A percentile compares a stretch with the other conserved stretches of the same genome.
Conservation (phyloP, 2,797 vertebrate species). For the Astyanax mexicanus region DNA sequence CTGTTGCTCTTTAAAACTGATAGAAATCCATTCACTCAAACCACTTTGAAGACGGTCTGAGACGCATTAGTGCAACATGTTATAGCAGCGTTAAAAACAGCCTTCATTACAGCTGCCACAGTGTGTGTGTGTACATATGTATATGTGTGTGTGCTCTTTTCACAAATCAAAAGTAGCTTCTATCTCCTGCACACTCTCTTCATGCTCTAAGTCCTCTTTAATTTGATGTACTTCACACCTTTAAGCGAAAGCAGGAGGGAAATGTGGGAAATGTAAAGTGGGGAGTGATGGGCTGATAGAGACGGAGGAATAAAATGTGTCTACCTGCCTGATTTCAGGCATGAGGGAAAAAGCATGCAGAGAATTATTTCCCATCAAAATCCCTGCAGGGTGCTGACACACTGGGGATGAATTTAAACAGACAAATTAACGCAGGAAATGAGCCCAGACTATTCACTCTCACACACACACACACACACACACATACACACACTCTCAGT, state of each 20-base stretch:
- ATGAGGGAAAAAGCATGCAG: constrained; percentile 47
- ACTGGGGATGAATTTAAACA: constrained; percentile 58
- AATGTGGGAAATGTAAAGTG: neutral
- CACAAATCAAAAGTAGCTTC: neutral
- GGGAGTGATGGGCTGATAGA: neutral
- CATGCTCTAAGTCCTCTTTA: neutral
- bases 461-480: constrained; percentile 22
- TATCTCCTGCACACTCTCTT: neutral
- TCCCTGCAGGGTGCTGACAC: constrained; percentile 45
- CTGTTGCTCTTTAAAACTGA: no score
- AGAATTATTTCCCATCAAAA: constrained; percentile 46
- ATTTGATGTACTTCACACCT: neutral
- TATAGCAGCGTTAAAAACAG: no score
- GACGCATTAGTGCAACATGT: no score
- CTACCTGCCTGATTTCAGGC: constrained; percentile 35
- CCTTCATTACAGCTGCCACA: neutral
- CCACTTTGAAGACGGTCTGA: no score
- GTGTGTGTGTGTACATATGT: no score
- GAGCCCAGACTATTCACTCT: constrained; percentile 21
- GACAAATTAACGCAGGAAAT: constrained; percentile 59
- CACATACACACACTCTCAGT: constrained; percentile 30
- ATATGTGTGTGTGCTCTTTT: neutral
- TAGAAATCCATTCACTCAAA: no score
- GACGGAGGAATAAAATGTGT: constrained; percentile 28
- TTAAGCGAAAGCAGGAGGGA: neutral